Conservation (phyloP, 2,113 vertebrate species). For the Onychostoma macrolepis region DNA sequence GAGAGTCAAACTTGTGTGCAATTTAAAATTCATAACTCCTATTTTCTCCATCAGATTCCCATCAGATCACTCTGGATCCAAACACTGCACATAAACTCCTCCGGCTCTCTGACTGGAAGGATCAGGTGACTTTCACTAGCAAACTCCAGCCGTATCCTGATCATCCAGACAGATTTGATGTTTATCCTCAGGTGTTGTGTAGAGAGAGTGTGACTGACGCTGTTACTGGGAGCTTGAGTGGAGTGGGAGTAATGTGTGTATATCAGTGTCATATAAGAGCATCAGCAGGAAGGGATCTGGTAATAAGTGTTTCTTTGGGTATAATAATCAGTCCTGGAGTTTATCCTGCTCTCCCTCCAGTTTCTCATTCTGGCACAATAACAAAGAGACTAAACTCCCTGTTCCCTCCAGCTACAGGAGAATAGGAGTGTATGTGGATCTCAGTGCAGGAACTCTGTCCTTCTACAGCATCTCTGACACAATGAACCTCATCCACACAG, state of each 20-base stretch:
- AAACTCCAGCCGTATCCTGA: not conserved
- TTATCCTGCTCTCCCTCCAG: not conserved
- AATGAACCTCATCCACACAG: not conserved
- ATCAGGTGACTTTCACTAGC: not conserved
- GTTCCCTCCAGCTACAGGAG: not conserved
- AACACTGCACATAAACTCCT: not conserved
- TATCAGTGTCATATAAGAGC: not conserved
- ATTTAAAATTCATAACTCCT: too few relatives aligned
- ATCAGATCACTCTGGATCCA: not conserved
- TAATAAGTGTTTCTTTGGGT: not conserved
- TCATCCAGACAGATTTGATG: not conserved
- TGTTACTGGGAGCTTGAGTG: not conserved
- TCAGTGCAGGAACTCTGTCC: not conserved
- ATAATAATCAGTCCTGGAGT: not conserved
- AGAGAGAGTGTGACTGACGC: not conserved
- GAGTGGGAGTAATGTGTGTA: not conserved
- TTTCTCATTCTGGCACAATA: not conserved
- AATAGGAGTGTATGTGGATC: not conserved
- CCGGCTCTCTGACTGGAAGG: not conserved
- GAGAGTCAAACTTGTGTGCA: too few relatives aligned
- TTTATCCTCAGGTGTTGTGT: not conserved
- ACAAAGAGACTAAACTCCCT: not conserved
- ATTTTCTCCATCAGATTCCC: not conserved
- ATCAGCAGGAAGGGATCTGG: not conserved
- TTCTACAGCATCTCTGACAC: not conserved